Percentiles rank a stretch among this genome's conserved stretches.
phyloP scores from a whole-genome alignment of 2,113 vertebrate species.

The Narcine bancroftii region DNA sequence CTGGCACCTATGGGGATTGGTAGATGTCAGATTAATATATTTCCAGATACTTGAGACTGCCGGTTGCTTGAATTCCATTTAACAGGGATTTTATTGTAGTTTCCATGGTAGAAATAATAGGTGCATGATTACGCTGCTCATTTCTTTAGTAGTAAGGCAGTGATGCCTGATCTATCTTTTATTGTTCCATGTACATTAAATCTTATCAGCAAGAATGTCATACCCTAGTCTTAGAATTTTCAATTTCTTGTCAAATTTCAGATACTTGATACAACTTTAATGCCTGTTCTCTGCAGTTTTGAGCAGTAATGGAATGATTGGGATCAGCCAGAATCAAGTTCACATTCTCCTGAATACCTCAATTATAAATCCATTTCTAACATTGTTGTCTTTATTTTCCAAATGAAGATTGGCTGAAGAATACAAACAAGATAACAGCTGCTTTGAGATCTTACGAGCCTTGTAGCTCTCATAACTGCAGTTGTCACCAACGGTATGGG shows the following conservation, averaged over 20 bases:
- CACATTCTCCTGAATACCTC: not conserved
- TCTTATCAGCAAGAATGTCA: not conserved
- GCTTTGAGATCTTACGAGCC: constrained; percentile 59
- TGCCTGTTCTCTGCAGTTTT: not conserved
- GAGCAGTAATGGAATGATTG: not conserved
- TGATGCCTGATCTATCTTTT: too few relatives aligned
- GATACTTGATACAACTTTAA: not conserved
- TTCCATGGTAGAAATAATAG: not conserved
- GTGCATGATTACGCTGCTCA: not conserved
- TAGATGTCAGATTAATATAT: too few relatives aligned
- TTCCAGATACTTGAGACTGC: too few relatives aligned
- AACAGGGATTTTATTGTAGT: too few relatives aligned
- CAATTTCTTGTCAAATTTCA: not conserved
- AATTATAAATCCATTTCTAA: not conserved
- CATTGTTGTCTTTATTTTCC: constrained; percentile 41
- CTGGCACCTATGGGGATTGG: too few relatives aligned
- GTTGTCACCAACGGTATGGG: constrained; percentile 73
- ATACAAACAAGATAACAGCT: constrained; percentile 52
- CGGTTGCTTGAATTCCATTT: too few relatives aligned
- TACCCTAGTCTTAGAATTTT: not conserved
- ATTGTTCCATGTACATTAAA: too few relatives aligned
- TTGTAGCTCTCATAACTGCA: constrained; percentile 72
- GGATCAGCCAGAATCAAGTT: not conserved
- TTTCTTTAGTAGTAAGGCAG: not conserved
- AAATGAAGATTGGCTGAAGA: constrained; percentile 55